phyloP scores from a whole-genome alignment of 2,888 invertebrate species.

The Theretra japonica region DNA sequence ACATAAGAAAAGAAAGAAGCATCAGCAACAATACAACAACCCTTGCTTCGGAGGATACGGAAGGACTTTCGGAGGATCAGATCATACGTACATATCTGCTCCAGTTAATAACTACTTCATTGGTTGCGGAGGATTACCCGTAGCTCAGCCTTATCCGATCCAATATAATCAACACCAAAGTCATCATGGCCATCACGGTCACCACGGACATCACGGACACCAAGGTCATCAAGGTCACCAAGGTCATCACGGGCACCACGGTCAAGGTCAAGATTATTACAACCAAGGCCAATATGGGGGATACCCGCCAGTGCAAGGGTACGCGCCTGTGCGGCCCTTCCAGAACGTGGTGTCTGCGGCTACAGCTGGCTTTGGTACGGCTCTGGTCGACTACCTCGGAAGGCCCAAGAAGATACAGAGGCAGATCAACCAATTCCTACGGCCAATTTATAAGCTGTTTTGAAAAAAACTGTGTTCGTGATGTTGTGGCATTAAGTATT shows the following conservation, averaged over 20 bases:
- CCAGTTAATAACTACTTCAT: constrained; percentile 77
- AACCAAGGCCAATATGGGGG: constrained; percentile 31
- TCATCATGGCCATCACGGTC: constrained; percentile 38
- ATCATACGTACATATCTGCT: constrained; percentile 72
- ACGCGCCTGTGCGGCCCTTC: constrained; percentile 54
- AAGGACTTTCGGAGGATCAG: constrained; percentile 60
- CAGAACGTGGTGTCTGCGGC: constrained; percentile 73
- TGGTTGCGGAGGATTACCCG: constrained; percentile 61
- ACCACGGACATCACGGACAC: constrained; percentile 48
- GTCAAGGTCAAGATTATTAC: constrained; percentile 33
- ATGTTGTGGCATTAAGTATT: neutral
- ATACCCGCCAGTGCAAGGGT: constrained; percentile 13
- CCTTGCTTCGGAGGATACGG: constrained; percentile 61
- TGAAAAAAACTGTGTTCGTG: constrained; percentile 46
- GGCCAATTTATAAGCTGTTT: constrained; percentile 71
- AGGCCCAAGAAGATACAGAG: constrained; percentile 69
- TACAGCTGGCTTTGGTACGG: constrained; percentile 67
- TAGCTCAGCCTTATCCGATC: constrained; percentile 43
- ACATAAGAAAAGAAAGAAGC: constrained; percentile 67
- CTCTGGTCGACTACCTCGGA: constrained; percentile 75
- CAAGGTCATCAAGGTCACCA: constrained; percentile 44
- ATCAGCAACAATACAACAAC: constrained; percentile 57
- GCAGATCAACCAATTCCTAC: constrained; percentile 68
- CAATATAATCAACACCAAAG: constrained; percentile 48
- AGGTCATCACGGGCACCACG: constrained; percentile 40